A percentile compares a stretch with the other conserved stretches of the same genome.
Evolutionary conservation across 1,140 invertebrate genomes (phyloP).

Genomic region (Bombus superbus): DNA sequence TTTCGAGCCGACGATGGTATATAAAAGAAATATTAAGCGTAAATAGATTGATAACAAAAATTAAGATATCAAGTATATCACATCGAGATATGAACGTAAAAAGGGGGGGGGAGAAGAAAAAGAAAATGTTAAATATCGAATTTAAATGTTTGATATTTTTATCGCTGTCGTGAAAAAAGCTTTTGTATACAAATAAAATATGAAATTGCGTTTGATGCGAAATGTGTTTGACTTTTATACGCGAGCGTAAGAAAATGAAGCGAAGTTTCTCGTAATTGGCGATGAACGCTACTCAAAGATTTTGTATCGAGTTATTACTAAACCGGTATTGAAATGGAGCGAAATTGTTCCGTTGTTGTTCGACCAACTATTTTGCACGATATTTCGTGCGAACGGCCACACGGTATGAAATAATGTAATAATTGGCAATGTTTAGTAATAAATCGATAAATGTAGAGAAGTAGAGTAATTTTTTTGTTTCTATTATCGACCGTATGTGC

Average conservation of each 20-base stretch:
- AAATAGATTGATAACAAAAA: not conserved
- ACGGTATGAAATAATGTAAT: too few relatives aligned
- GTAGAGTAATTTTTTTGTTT: not conserved
- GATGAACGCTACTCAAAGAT: not conserved
- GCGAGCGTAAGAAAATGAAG: not conserved
- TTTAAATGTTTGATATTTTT: not conserved
- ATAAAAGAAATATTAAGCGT: not conserved
- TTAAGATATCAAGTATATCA: not conserved
- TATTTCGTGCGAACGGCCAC: not conserved
- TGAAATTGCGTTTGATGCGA: not conserved
- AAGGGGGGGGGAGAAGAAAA: not conserved
- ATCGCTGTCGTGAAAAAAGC: not conserved
- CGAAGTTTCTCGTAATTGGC: not conserved
- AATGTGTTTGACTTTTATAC: not conserved
- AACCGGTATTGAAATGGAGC: not conserved
- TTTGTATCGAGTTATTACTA: too few relatives aligned
- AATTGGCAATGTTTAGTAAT: not conserved
- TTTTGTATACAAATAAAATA: constrained; percentile 15
- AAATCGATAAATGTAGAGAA: not conserved
- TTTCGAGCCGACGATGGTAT: too few relatives aligned
- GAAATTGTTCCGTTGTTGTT: too few relatives aligned
- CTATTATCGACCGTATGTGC: not conserved
- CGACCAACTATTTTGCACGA: not conserved
- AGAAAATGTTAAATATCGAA: not conserved
- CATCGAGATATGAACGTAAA: not conserved